These are phyloP conservation scores for Adelognathus sp. DNA, from an alignment of 2,888 invertebrate species.

Conservation along the genomic window DNA sequence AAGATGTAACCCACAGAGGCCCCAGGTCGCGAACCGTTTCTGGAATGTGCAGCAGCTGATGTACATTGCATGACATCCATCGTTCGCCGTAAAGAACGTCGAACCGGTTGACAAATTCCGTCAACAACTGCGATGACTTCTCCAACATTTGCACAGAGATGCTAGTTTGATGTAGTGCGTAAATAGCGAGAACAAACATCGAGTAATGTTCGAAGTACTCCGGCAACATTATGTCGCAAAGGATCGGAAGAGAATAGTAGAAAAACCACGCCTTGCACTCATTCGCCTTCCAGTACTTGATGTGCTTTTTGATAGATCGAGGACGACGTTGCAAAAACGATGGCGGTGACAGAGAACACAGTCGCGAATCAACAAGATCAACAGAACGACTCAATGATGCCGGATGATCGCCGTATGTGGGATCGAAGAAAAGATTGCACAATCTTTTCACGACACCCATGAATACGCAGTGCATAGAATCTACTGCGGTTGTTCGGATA, in stretches of 20 bases:
- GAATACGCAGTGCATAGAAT: conserved; percentile 59
- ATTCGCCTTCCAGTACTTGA: conserved; percentile 59
- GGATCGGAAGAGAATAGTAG: conserved; percentile 58
- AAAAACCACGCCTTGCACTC: conserved; percentile 62
- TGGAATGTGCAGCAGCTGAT: conserved; percentile 43
- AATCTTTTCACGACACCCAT: conserved; percentile 48
- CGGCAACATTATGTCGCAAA: conserved; percentile 52
- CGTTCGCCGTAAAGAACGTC: conserved; percentile 53
- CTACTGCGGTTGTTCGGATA: conserved; percentile 44
- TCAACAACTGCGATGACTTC: conserved; percentile 30
- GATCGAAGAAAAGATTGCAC: conserved; percentile 48
- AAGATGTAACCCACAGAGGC: conserved; percentile 51
- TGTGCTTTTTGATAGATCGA: conserved; percentile 46
- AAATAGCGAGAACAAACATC: conserved; percentile 55
- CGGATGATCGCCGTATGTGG: not conserved
- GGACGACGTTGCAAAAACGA: conserved; percentile 50
- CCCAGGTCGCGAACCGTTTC: conserved; percentile 43
- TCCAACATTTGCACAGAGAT: conserved; percentile 48
- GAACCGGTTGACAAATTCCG: conserved; percentile 50
- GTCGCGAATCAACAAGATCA: conserved; percentile 41
- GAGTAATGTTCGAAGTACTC: conserved; percentile 58
- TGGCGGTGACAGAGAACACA: conserved; percentile 49
- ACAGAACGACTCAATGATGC: conserved; percentile 31
- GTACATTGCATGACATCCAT: conserved; percentile 51
- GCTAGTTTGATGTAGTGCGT: conserved; percentile 44